Evolutionary conservation across 2,888 invertebrate species (phyloP), one percentile per base, ranked within the genome.

Genomic region (Coenonympha glycerion): DNA sequence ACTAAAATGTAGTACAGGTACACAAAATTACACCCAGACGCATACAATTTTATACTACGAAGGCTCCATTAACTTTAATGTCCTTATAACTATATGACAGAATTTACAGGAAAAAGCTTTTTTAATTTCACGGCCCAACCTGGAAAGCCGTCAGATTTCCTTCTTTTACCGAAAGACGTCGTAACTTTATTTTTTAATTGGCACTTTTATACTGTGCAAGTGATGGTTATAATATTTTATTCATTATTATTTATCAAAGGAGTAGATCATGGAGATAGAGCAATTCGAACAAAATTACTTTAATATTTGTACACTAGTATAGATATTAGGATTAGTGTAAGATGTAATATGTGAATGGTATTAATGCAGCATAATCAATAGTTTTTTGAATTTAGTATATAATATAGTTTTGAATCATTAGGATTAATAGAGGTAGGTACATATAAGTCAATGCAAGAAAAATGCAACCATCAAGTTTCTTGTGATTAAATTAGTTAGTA

Each of bases 1-100:
- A 34, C 34, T 24, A 45, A 24, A 45, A 34, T 34, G 34, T 34
- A 22, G 18, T 22, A 4, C 21, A 28, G 22, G 5, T 15, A 45
- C 31, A n/a, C n/a, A n/a, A n/a, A n/a, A n/a, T 31, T 31, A 6
- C 21, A 16, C 45, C n/a, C 33, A 71, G 75, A 74, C 75, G 71
- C 70, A 73, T 81, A 79, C 82, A 80, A 68, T 73, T 68, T 66
- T 64, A 62, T 67, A 69, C 61, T 67, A 65, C 63, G 66, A 67
- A 68, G 69, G 71, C 64, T 71, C 78, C 79, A 83, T 83, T 82
- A 80, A 82, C 71, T 81, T 81, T 81, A 79, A 79, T 73, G 68
- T 69, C 69, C 71, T 74, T 77, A 77, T 77, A 79, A 76, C 79
- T 79, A 76, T 69, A 78, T 78, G 73, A 71, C 68, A 76, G 79